Percentiles rank a stretch among this genome's conserved stretches.
phyloP scores from a whole-genome alignment of 1,140 invertebrate genomes.

The Penaeus japonicus region DNA sequence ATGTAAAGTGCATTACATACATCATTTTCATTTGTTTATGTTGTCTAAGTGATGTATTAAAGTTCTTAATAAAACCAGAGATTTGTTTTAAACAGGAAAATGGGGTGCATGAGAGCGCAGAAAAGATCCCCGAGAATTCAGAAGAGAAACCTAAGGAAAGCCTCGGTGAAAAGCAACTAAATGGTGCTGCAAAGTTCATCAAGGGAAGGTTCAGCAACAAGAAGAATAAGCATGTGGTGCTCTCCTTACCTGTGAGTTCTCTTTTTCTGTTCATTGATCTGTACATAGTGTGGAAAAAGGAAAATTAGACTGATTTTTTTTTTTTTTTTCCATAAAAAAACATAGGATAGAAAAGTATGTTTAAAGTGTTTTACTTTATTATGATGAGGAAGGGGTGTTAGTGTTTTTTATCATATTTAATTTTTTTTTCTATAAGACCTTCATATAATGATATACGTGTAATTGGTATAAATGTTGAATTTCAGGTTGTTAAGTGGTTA shows the following conservation, averaged over 20 bases:
- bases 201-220: not conserved
- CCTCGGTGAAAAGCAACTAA: not conserved
- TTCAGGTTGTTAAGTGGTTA: constrained; percentile 24
- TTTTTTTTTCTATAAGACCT: not conserved
- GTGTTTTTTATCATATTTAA: not conserved
- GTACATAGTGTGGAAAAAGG: not conserved
- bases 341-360: too few species aligned
- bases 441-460: not conserved
- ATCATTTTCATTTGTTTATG: not conserved
- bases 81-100: not conserved
- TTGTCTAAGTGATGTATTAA: not conserved
- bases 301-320: not conserved
- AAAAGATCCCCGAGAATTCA: not conserved
- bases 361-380: too few species aligned
- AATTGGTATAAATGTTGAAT: not conserved
- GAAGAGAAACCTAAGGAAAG: not conserved
- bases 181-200: not conserved
- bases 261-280: not conserved
- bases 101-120: not conserved
- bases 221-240: not conserved
- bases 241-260: not conserved
- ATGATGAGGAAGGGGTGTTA: too few species aligned
- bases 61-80: too few species aligned
- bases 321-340: not conserved
- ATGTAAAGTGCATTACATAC: too few species aligned